Evolutionary conservation across 2,113 vertebrate genomes (phyloP).

Genomic region (Grus americana): DNA sequence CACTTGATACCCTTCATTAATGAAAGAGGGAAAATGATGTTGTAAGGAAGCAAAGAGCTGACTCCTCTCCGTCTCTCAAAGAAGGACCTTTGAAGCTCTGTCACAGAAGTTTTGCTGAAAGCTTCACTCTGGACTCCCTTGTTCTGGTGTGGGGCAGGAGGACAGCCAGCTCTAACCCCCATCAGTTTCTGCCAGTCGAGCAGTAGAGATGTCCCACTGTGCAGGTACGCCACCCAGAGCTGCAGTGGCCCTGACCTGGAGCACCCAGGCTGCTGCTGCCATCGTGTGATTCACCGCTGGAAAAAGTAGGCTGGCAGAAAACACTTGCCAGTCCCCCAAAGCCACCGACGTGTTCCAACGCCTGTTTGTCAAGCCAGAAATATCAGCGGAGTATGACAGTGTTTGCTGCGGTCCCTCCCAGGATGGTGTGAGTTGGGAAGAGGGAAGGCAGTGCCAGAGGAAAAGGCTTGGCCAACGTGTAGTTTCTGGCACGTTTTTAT

Average conservation of each 20-base stretch:
- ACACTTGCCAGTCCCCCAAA: neutral
- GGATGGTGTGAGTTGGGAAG: neutral
- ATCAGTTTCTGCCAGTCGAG: neutral
- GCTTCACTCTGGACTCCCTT: neutral
- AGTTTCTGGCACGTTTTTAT: neutral
- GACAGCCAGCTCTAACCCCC: neutral
- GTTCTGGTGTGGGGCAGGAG: neutral
- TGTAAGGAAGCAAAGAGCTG: neutral
- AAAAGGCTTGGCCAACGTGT: neutral
- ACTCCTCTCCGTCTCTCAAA: neutral
- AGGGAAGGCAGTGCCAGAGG: neutral
- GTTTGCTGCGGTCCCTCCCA: neutral
- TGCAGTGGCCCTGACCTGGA: neutral
- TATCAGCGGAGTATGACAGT: neutral
- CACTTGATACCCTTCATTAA: neutral
- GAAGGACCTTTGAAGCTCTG: neutral
- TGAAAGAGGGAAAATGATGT: neutral
- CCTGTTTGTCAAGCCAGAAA: neutral
- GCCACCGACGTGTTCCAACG: neutral
- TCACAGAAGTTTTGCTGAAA: neutral
- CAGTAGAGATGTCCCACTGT: rapidly evolving
- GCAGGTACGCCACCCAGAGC: neutral
- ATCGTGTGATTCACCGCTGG: neutral
- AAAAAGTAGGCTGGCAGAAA: neutral
- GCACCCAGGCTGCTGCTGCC: neutral